Evolutionary conservation across 23 tunicate genomes (phyloP), one percentile per base, ranked within the genome.

Genomic region (Ciona savignyi): DNA sequence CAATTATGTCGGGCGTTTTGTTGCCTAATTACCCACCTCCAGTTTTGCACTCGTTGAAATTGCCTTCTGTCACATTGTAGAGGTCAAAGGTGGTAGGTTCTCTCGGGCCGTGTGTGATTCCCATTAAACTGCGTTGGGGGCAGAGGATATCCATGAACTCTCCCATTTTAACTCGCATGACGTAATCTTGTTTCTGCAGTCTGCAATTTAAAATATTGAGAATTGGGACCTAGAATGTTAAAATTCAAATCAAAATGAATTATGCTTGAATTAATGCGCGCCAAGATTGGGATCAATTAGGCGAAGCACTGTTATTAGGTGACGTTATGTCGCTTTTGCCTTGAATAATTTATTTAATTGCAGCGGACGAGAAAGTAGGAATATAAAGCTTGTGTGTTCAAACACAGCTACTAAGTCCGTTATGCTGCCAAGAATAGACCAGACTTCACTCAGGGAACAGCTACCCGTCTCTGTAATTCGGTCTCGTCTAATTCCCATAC

Each of bases 61-160:
- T 72, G 15, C 64, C 68, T 71, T 85, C 80, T 29, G 90, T 91
- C 35, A 91, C 97, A 62, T 84, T 81, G 65, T 63, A 84, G 30
- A 91, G 65, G 62, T 91, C 83, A 62, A 91, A 91, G 29, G 66
- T 62, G 29, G 81, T 48, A 4, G 80, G 80, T 33, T 83, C 77
- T 15, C 56, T 28, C 22, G 71, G 71, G 22, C 65, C 68, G 6
- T 66, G 74, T 4, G 85, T 63, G 21, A 65, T 30, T 42, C 79
- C 78, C 65, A 60, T 65, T 26, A 79, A 74, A 23, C 78, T 66
- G 32, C 33, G 51, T 9, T 79, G 85, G 6, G 97, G 97, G 67
- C 97, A 91, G 27, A 91, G 48, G 0, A 91, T 85, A 70, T 91
- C 97, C 91, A 91, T 81, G 67, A 91, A 91, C 32, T 91, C 74